Conservation (phyloP, 2,113 vertebrate genomes). For the Pungitius pungitius region DNA sequence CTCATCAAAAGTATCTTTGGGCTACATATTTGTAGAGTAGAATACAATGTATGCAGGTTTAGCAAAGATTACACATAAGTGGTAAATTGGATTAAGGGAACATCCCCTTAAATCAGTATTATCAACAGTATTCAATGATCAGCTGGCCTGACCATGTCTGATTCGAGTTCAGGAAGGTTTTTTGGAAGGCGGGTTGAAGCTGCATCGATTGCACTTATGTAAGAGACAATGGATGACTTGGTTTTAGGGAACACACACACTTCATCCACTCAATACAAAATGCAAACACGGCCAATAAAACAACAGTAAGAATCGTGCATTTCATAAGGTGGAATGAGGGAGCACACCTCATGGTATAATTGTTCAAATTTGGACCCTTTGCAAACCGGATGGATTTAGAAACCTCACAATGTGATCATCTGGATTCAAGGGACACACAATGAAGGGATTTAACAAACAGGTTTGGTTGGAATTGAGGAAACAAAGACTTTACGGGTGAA, state of each 20-base stretch:
- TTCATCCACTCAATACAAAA: background rate
- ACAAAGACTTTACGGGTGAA: background rate
- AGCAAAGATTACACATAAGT: slow-evolving; percentile 4
- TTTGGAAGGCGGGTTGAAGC: too few relatives aligned
- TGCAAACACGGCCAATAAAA: background rate
- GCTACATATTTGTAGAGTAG: slow-evolving; percentile 3
- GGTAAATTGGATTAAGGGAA: slow-evolving; percentile 27
- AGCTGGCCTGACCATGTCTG: background rate
- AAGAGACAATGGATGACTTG: background rate
- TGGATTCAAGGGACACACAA: too few relatives aligned
- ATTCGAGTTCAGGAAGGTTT: too few relatives aligned
- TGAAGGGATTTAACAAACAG: background rate
- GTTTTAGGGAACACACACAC: background rate
- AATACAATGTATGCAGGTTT: background rate
- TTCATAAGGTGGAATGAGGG: background rate
- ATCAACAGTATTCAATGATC: background rate
- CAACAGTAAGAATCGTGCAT: background rate
- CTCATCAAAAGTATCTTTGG: slow-evolving; percentile 22
- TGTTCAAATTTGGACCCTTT: background rate
- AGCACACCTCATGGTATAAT: background rate
- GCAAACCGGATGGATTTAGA: background rate
- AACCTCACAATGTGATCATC: too few relatives aligned
- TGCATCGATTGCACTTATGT: background rate
- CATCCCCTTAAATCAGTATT: background rate
- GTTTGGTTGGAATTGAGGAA: background rate